These are phyloP conservation scores for Pangasius sanitwongsei DNA, from an alignment of 2,797 vertebrate species.

Conservation along the genomic window DNA sequence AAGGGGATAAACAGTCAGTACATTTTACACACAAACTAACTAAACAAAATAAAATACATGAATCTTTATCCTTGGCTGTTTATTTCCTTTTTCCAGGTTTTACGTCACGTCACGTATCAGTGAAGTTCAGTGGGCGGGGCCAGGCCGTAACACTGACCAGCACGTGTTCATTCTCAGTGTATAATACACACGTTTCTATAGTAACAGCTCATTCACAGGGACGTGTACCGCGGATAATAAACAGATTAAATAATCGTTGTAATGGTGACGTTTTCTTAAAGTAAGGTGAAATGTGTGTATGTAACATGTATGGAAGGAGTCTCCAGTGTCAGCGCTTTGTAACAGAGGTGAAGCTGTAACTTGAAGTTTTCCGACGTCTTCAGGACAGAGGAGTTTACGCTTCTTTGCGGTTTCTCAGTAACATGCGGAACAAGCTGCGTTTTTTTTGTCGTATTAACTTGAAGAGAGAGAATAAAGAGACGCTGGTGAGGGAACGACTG, in stretches of 20 bases:
- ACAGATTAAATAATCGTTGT: too few relatives aligned
- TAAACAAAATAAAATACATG: background rate
- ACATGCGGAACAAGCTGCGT: too few relatives aligned
- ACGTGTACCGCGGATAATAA: background rate
- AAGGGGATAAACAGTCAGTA: too few relatives aligned
- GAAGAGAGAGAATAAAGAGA: background rate
- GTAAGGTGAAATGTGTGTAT: background rate
- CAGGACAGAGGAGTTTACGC: background rate
- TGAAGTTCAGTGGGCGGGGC: too few relatives aligned
- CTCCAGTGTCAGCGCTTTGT: background rate
- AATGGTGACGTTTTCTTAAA: too few relatives aligned
- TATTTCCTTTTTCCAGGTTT: background rate
- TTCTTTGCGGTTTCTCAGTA: too few relatives aligned
- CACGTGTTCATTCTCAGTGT: too few relatives aligned
- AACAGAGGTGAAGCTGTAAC: background rate
- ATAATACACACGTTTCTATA: too few relatives aligned
- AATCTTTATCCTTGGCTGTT: background rate
- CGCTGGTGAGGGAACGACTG: background rate
- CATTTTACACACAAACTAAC: background rate
- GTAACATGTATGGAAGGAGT: background rate
- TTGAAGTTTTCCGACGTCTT: background rate
- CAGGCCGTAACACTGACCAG: too few relatives aligned
- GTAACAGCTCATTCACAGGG: background rate
- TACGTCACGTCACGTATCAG: background rate
- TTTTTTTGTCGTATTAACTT: background rate